Evolutionary conservation across 2,888 invertebrate species (phyloP), one percentile per base, ranked within the genome.

Genomic region (Mystacides longicornis): DNA sequence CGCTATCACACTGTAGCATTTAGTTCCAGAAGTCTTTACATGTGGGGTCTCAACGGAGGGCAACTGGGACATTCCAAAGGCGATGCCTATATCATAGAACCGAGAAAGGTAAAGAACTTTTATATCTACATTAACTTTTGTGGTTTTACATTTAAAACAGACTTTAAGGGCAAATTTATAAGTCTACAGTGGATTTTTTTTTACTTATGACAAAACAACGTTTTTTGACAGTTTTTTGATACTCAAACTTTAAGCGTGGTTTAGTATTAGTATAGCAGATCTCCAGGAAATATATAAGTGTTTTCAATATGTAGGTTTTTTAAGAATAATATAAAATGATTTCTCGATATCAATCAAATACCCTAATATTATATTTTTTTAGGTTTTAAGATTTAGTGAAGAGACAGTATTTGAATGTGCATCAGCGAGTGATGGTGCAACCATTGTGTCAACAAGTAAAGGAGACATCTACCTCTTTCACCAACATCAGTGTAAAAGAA

Each of bases 21-120:
- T 81, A 80, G 82, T 67, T 57, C 69, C 0, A 69, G 76, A 23
- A 77, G 76, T 1, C 70, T 91, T 1, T 90, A 82, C 68, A 85
- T 88, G 0, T 93, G 89, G 85, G 93, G 93, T 1, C 73, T 82
- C 2, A 90, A 93, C 72, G 79, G 82, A 51, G 93, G 93, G 0
- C 93, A 93, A 66, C 71, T 93, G 64, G 91, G 90, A 1, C 86
- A 86, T 61, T 73, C 72, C 60, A 76, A 72, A 67, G 70, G 71
- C 16, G 77, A 78, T 14, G 73, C 71, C 60, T 58, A 71, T 2
- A 68, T 82, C 1, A 59, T 72, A 1, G 62, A 67, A 0, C 81
- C 81, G 1, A 81, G 75, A 66, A 63, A 69, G 63, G 79, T 81
- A 14, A 69, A 68, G 16, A n/a, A n/a, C n/a, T n/a, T n/a, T n/a